Conservation (phyloP, 2,797 vertebrate genomes). For the Myotis daubentonii region DNA sequence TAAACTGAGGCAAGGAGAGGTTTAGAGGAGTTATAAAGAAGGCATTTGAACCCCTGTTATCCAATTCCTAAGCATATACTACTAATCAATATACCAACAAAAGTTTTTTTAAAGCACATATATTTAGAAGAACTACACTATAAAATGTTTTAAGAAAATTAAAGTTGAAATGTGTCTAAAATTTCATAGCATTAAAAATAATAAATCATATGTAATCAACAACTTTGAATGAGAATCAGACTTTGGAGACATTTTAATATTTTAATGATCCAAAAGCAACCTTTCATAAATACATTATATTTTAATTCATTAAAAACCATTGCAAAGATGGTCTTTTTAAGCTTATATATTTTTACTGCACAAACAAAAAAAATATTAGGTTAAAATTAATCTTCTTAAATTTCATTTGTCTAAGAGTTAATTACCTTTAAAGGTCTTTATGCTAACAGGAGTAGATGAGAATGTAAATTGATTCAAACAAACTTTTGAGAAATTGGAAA, state of each 20-base stretch:
- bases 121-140: background rate
- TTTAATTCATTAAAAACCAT: constrained; percentile 26
- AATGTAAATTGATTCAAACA: background rate
- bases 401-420: constrained; percentile 22
- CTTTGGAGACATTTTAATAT: constrained; percentile 4
- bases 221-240: background rate
- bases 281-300: constrained; percentile 18
- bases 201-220: background rate
- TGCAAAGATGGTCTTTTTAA: background rate
- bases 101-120: background rate
- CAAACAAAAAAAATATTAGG: constrained; percentile 17
- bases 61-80: background rate
- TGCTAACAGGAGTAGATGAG: background rate
- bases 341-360: background rate
- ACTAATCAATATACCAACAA: background rate
- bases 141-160: background rate
- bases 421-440: background rate
- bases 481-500: constrained; percentile 45
- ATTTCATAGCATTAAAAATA: background rate
- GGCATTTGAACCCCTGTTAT: background rate
- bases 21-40: background rate
- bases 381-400: constrained; percentile 6
- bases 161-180: background rate
- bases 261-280: background rate
- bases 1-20: background rate